Conservation (phyloP, 37 sponge, comb jelly and placozoan species). For the Hexactinellida sp. region DNA sequence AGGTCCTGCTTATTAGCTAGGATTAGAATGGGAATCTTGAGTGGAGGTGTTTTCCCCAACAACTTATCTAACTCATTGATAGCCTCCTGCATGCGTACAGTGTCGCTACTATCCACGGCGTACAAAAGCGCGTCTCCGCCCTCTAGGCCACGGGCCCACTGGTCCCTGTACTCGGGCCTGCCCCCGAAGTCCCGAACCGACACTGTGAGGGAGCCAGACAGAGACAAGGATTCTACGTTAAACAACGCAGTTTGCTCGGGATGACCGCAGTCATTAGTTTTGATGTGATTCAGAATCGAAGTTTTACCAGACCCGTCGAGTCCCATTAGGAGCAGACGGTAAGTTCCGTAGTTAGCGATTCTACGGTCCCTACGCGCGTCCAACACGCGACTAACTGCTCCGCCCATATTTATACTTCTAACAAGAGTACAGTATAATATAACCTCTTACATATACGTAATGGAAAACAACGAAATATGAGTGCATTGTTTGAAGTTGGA, state of each 20-base stretch:
- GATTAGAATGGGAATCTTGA: background rate
- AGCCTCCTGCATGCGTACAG: background rate
- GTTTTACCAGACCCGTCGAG: background rate
- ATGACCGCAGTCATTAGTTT: background rate
- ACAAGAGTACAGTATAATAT: background rate
- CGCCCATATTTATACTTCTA: background rate
- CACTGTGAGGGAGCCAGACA: background rate
- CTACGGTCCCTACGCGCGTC: background rate
- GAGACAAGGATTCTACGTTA: background rate
- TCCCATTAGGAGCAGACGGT: background rate
- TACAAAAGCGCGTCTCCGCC: background rate
- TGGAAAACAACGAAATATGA: too few relatives aligned
- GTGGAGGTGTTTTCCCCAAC: background rate
- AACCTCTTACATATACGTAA: too few relatives aligned
- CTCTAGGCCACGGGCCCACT: background rate
- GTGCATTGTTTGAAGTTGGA: too few relatives aligned
- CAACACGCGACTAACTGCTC: background rate
- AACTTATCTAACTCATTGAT: background rate
- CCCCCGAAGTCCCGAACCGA: background rate
- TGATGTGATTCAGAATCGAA: slow-evolving; percentile 2
- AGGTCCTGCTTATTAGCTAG: slow-evolving; percentile 15
- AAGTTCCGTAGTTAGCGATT: background rate
- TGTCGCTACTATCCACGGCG: background rate
- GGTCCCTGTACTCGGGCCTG: background rate
- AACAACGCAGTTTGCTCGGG: background rate